Percentiles rank a stretch among this genome's conserved stretches.
These are phyloP conservation scores for Hemiscyllium ocellatum DNA, from an alignment of 2,113 vertebrate species.

Conservation along the genomic window DNA sequence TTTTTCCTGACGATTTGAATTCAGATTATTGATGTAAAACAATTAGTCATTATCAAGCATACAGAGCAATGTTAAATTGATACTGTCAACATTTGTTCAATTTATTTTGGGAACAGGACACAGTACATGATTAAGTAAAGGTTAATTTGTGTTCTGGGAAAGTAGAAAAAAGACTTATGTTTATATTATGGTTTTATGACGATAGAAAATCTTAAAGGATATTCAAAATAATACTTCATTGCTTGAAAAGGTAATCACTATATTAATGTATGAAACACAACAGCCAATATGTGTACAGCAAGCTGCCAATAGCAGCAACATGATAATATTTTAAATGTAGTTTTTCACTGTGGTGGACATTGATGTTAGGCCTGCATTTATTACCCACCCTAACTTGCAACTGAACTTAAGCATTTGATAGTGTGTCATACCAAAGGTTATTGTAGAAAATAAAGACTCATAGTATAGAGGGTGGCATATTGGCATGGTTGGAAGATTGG, in stretches of 20 bases:
- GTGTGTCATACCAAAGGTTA: no score
- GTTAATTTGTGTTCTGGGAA: neutral
- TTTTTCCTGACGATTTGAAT: neutral
- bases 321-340: neutral
- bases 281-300: neutral
- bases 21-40: slow-evolving; percentile 7
- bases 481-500: no score
- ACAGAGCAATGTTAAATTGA: neutral
- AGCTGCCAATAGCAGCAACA: neutral
- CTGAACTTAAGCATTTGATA: no score
- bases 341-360: no score
- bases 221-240: neutral
- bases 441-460: no score
- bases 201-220: neutral
- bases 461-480: no score
- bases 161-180: neutral
- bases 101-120: neutral
- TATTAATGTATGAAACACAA: neutral
- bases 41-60: neutral
- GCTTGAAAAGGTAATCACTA: neutral
- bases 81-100: neutral
- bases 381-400: no score
- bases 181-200: neutral
- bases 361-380: no score
- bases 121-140: neutral